A percentile compares a stretch with the other conserved stretches of the same genome.
Conservation (phyloP, 2,113 vertebrate species). For the Alethe castanea region DNA sequence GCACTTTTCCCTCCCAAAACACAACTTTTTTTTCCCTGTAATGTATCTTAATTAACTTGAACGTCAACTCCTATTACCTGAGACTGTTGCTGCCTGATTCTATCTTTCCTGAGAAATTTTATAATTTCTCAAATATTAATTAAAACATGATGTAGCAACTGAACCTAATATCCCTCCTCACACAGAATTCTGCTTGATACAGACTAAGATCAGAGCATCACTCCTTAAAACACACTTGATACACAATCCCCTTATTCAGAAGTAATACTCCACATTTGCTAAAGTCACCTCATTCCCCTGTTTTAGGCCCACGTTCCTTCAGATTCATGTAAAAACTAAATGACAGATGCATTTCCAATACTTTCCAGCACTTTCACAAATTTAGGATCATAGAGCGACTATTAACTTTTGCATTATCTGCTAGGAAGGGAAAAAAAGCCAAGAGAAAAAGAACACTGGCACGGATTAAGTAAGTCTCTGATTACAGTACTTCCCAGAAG, state of each 20-base stretch:
- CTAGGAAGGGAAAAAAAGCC: not conserved
- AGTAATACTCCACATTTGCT: not conserved
- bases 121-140: not conserved
- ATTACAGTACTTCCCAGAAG: conserved; percentile 5
- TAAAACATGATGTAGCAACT: not conserved
- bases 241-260: not conserved
- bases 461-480: not conserved
- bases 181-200: not conserved
- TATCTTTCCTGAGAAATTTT: not conserved
- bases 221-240: not conserved
- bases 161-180: not conserved
- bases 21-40: not conserved
- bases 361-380: not conserved
- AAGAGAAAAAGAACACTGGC: not conserved
- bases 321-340: not conserved
- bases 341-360: not conserved
- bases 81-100: not conserved
- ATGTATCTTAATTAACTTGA: not conserved
- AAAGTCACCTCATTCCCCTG: not conserved
- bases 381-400: not conserved
- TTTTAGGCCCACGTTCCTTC: not conserved
- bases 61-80: not conserved
- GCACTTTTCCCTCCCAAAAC: not conserved
- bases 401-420: not conserved
- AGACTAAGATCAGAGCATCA: not conserved